phyloP scores from a whole-genome alignment of 2,888 invertebrate species.

The Odontomyia ornata region DNA sequence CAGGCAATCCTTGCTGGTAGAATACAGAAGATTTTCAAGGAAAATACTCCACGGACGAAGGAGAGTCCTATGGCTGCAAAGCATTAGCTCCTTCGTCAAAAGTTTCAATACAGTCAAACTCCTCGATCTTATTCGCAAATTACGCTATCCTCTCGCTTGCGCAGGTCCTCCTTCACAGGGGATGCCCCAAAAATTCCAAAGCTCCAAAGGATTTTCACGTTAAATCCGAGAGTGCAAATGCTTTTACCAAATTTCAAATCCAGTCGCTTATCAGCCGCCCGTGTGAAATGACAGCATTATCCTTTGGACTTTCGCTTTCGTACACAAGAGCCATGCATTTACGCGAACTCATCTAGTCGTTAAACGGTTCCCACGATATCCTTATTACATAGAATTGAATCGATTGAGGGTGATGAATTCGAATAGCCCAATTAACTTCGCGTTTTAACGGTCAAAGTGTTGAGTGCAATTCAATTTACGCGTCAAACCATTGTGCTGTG shows the following conservation, averaged over 20 bases:
- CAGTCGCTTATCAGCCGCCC: constrained; percentile 43
- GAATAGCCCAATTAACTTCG: constrained; percentile 38
- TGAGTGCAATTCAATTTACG: neutral
- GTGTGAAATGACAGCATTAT: constrained; percentile 39
- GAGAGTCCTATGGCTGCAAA: neutral
- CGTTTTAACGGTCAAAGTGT: constrained; percentile 29
- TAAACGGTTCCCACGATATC: neutral
- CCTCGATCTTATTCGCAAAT: constrained; percentile 2
- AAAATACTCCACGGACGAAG: neutral
- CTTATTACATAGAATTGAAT: neutral
- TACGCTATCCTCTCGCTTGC: constrained; percentile 34
- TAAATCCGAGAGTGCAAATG: neutral
- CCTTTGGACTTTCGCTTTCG: neutral
- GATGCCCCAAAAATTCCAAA: neutral
- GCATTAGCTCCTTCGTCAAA: neutral
- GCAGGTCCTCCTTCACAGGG: neutral
- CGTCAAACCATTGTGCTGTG: neutral
- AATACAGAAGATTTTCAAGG: neutral
- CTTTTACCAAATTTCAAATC: neutral
- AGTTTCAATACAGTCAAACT: neutral
- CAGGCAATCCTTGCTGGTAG: neutral
- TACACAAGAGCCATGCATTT: neutral
- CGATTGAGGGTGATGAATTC: constrained; percentile 20
- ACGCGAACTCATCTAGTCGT: neutral
- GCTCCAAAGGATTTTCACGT: neutral